A percentile compares a stretch with the other conserved stretches of the same genome.
Conservation (phyloP, 2,888 invertebrate species). For the Halictus quadricinctus region DNA sequence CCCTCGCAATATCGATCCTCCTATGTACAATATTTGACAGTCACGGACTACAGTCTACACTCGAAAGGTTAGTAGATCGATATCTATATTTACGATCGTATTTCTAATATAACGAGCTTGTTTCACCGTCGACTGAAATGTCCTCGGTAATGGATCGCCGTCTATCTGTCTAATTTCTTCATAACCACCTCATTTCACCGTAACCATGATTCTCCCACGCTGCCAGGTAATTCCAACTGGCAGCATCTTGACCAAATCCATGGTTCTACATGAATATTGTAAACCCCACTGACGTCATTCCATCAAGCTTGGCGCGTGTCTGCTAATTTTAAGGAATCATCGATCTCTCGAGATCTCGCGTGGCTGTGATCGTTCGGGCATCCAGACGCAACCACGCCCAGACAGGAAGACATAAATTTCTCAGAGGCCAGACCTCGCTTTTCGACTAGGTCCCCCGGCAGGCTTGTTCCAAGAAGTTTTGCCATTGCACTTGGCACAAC, state of each 20-base stretch:
- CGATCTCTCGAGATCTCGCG: background rate
- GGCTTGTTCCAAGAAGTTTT: constrained; percentile 38
- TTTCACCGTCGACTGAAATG: background rate
- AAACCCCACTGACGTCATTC: background rate
- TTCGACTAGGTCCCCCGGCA: constrained; percentile 1
- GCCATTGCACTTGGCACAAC: constrained; percentile 48
- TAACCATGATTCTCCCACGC: background rate
- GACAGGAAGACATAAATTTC: constrained; percentile 44
- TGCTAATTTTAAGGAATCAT: background rate
- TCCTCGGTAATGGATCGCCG: background rate
- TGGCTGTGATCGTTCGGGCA: background rate
- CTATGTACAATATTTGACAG: background rate
- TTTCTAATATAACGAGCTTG: background rate
- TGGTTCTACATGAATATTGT: constrained; percentile 1
- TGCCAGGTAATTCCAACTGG: background rate
- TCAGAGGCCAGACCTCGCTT: constrained; percentile 5
- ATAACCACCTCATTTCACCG: background rate
- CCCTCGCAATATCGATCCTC: background rate
- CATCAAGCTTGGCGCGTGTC: background rate
- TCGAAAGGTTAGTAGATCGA: background rate
- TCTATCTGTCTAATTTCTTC: background rate
- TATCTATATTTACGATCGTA: background rate
- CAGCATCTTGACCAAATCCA: background rate
- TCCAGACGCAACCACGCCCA: background rate
- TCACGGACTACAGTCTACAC: background rate